Base-by-base conservation (phyloP, 2,888 invertebrate species). In the Andrena dorsata region DNA sequence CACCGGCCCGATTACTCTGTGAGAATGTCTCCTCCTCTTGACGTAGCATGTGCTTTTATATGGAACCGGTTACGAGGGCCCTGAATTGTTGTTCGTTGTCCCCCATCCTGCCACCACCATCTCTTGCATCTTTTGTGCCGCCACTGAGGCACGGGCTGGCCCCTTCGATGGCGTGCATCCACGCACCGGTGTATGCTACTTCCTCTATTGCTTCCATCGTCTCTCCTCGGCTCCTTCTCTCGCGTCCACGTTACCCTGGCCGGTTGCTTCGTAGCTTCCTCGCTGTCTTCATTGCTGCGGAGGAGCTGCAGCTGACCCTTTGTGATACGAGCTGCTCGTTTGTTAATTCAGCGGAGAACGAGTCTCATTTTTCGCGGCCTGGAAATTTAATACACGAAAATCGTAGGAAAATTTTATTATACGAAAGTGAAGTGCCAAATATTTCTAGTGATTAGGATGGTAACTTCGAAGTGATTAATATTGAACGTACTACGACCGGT, bases 41-140 rank as follows among this genome's bases (percentile, higher is more conserved):
- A 90, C 83, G 90, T 87, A 84, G 78, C 88, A 74, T 83, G 89
- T 90, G 90, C 92, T 92, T 92, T 92, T 93, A 93, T 93, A 92
- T 90, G 84, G 90, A 89, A 88, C 90, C 88, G 88, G 89, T 89
- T 82, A 90, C 78, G 89, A 88, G 91, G 89, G 90, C 89, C 90
- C 89, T 91, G 90, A 89, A 90, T 91, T 91, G 90, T 90, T 91
- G 90, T 90, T 91, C 88, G 86, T 90, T 88, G 85, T 87, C 87
- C 88, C 85, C 84, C 76, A 82, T 83, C 61, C 71, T 72, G 56
- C 76, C 82, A 74, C 78, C 68, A 77, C 73, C 73, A 81, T 75
- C 63, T 47, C 76, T 41, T 35, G 64, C 56, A 76, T 74, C 80
- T 76, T 86, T 73, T 69, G 76, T 76, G 30, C 51, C 51, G 64